Evolutionary conservation across 2,797 vertebrate genomes (phyloP), one percentile per base, ranked within the genome.

Genomic region (Xenopus petersii): DNA sequence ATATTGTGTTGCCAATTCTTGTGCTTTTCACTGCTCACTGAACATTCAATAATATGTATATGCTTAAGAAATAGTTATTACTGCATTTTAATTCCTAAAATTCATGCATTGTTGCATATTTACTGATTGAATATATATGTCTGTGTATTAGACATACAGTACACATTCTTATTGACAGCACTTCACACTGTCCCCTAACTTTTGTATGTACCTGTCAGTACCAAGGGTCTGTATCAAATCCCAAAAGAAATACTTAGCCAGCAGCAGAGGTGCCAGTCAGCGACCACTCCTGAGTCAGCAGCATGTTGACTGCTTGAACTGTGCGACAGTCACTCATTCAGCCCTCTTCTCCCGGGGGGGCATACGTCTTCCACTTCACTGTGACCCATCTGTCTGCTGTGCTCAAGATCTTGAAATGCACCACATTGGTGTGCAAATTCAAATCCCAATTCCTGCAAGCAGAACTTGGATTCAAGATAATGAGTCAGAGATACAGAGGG

Each of bases 221-320:
- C 73, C 59, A 73, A 73, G 13, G 79, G 75, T 79, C 83, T 79
- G 73, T 80, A 79, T 16, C 58, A 21, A 0, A 75, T 84, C 79
- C 0, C 15, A 5, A 60, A 81, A 64, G 16, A 81, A 80, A 82
- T 2, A 79, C 58, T 71, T 81, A 78, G 80, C 75, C 79, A 69
- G 72, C 80, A 80, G 82, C 78, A 66, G 78, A 79, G 69, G 82
- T 80, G 83, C 84, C 86, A 83, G 87, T 83, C 88, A 84, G 78
- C 67, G 86, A 67, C 85, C 81, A 81, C 79, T 85, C 87, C 88
- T 86, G 87, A 90, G 84, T 88, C 90, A 89, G 88, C 89, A 89
- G 83, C 89, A 49, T 15, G 73, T 74, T 81, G 79, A 17, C 62
- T 79, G 85, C 83, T 83, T 65, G 85, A 73, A 79, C 83, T 70